Evolutionary conservation across 2,113 vertebrate species (phyloP), one percentile per base, ranked within the genome.

Genomic region (Nicator chloris): DNA sequence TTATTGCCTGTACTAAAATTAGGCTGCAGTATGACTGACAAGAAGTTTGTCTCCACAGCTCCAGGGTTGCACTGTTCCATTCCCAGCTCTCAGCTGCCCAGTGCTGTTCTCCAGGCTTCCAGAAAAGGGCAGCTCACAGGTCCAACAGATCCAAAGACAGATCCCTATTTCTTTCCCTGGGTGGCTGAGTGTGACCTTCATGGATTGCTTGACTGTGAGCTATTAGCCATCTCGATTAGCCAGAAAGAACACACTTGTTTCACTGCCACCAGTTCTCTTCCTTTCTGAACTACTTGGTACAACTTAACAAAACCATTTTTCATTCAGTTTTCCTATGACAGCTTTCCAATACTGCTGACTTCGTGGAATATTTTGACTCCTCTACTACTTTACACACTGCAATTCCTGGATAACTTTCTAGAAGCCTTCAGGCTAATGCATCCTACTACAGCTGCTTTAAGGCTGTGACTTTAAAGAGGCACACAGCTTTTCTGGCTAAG

Each of bases 51-150:
- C 42, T 47, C 40, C 0, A 4, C 63, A 65, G 42, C 45, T 28
- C 9, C 2, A 3, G 27, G 35, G 28, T 1, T 64, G 40, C 40
- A 33, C 15, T 12, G 21, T 15, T 84, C 1, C 4, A 45, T 26
- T 17, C 6, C 31, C 33, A 49, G 59, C 45, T 59, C 42, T 17
- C 19, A 33, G 75, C 59, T 86, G 60, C 53, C 39, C 42, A 45
- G 2, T 51, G 94, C 35, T 82, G 37, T 90, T 84, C 90, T 90
- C 60, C 21, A 51, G 42, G 63, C 39, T 82, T 82, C 87, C 91
- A 95, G 91, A 39, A 50, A 82, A 91, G 51, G 94, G 93, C 93
- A 95, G 70, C 39, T 95, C 3, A 28, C 92, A 95, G 86, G 39
- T 96, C 21, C 49, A 15, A 50, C 49, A 95, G 91, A 79, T 21